phyloP scores from a whole-genome alignment of 1,140 invertebrate genomes.

The Papilio dardanus region DNA sequence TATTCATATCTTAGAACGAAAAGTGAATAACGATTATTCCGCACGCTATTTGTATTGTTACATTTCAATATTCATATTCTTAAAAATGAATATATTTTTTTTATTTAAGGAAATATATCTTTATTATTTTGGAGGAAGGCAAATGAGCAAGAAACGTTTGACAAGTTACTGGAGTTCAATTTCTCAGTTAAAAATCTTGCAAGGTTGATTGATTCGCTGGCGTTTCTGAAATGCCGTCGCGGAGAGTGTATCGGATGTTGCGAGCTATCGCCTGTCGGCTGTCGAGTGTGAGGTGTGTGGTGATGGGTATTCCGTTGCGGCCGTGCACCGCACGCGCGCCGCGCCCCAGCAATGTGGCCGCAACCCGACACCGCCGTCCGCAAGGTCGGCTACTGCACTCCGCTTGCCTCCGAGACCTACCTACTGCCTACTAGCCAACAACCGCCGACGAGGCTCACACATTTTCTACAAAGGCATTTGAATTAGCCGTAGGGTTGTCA shows the following conservation, averaged over 20 bases:
- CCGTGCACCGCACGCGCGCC: conserved; percentile 73
- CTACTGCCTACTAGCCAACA: conserved; percentile 45
- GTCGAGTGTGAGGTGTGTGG: conserved; percentile 25
- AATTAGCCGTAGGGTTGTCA: neutral
- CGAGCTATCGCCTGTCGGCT: conserved; percentile 70
- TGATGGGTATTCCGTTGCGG: conserved; percentile 71
- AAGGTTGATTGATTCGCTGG: conserved; percentile 46
- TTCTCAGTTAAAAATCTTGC: conserved; percentile 25
- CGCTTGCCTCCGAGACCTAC: conserved; percentile 61
- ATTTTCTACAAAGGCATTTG: neutral
- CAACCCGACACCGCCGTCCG: conserved; percentile 65
- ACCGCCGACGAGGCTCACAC: neutral
- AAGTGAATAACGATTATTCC: neutral
- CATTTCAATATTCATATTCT: neutral
- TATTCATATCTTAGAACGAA: neutral
- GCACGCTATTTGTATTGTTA: neutral
- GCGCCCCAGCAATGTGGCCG: conserved; percentile 75
- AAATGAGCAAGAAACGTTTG: conserved; percentile 14
- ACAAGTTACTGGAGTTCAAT: neutral
- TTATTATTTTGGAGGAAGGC: neutral
- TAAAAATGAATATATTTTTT: neutral
- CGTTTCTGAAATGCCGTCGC: conserved; percentile 64
- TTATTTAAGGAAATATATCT: neutral
- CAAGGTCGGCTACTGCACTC: conserved; percentile 80
- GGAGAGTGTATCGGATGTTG: conserved; percentile 74